Base-by-base conservation (phyloP, 2,113 vertebrate species). In the Lepus europaeus region DNA sequence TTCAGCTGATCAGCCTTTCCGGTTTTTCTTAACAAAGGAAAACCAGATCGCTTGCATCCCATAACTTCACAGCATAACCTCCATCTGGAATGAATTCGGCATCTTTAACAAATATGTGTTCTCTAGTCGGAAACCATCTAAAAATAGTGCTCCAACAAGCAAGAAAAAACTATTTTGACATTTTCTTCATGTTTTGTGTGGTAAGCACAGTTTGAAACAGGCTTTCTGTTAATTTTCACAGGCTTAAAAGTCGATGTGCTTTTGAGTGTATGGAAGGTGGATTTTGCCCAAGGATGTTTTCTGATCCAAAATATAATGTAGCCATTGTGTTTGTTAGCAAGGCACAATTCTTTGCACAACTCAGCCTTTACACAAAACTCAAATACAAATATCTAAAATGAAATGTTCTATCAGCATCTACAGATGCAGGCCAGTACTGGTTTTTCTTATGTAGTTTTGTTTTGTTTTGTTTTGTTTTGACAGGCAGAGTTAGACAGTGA, bases 41-140 rank as follows among this genome's bases (percentile, higher is more conserved):
- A 96, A 82, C 59, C 64, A 79, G 31, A 90, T 90, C 53, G 87
- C 82, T 85, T 70, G n/a, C n/a, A 14, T 82, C 95, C 74, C 45
- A 0, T 93, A 70, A 92, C 90, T 95, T 95, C 70, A 76, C 23
- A 86, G 93, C 19, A 11, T 76, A 92, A 86, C 86, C 86, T 93
- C 96, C 97, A 97, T 97, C 97, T 97, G 97, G 97, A 97, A 96
- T 87, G 76, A 95, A 97, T 97, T 97, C 82, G 1, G 78, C 79
- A 45, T 95, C 96, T 97, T 95, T 97, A 93, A 96, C 92, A 97
- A 97, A 95, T 97, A 95, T 97, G 96, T 97, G 95, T 96, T 90
- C 96, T 88, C 86, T 95, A 63, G 95, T 97, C 93, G 95, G 79
- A 97, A 97, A 66, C 59, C 76, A 63, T 95, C 97, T 97, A 97